These are phyloP conservation scores for Peromyscus aztecus DNA, from an alignment of 2,797 vertebrate genomes.

Conservation along the genomic window DNA sequence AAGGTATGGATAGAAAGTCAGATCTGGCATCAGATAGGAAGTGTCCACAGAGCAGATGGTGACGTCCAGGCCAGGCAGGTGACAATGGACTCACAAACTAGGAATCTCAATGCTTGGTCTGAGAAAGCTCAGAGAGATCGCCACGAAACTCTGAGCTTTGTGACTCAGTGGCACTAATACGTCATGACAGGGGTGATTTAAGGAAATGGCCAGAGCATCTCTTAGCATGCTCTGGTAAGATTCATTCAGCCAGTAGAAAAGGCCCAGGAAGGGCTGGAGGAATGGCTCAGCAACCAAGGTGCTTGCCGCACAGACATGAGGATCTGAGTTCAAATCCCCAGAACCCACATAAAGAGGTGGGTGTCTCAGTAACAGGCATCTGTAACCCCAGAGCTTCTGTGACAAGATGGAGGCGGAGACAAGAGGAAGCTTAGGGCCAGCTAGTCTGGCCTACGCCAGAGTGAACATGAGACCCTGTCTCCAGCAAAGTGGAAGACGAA, in stretches of 20 bases:
- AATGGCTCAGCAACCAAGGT: not conserved
- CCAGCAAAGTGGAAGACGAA: no score
- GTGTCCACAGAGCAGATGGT: not conserved
- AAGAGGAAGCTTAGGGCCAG: not conserved
- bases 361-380: not conserved
- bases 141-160: conserved; percentile 45
- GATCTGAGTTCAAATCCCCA: not conserved
- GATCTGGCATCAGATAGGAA: not conserved
- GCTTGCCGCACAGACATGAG: not conserved
- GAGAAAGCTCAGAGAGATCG: not conserved
- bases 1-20: not conserved
- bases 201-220: not conserved
- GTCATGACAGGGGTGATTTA: not conserved
- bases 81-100: not conserved
- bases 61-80: not conserved
- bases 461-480: not conserved
- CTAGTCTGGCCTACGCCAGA: not conserved
- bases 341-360: not conserved
- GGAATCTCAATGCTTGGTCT: not conserved
- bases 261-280: not conserved
- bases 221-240: not conserved
- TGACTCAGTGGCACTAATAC: conserved; percentile 7
- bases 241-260: conserved; percentile 39
- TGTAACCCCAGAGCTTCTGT: not conserved
- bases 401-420: not conserved